These are phyloP conservation scores for Cyanocitta stelleri DNA, from an alignment of 2,113 vertebrate genomes.

Conservation along the genomic window DNA sequence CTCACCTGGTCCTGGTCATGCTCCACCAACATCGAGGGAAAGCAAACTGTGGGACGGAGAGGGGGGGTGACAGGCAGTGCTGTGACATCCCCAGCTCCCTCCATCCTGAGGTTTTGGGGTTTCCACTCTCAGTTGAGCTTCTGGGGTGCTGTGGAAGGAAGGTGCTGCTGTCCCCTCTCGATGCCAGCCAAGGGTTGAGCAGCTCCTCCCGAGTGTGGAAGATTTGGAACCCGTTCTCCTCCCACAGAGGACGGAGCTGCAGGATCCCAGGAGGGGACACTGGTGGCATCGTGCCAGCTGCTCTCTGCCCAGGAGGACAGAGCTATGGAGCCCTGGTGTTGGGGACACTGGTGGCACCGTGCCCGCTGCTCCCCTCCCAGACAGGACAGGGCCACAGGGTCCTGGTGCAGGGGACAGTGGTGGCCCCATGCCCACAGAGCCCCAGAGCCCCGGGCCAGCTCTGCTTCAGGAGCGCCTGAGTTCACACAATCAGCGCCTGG, in stretches of 20 bases:
- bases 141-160: not conserved
- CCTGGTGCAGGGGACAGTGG: rapidly evolving
- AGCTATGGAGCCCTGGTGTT: no score
- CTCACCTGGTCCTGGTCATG: not conserved
- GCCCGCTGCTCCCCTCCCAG: no score
- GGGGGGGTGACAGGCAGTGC: not conserved
- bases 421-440: not conserved
- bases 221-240: not conserved
- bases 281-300: not conserved
- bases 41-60: not conserved
- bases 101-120: not conserved
- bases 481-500: not conserved
- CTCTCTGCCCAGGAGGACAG: no score
- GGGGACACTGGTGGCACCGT: not conserved
- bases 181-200: not conserved
- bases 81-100: not conserved
- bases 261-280: not conserved
- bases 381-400: not conserved
- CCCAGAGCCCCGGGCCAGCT: not conserved
- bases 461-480: not conserved
- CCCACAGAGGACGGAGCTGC: not conserved
- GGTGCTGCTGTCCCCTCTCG: not conserved
- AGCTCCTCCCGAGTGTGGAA: not conserved
- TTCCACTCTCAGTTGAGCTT: not conserved
- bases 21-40: rapidly evolving